phyloP scores from a whole-genome alignment of 2,888 invertebrate genomes.

The Subacronicta megacephala region DNA sequence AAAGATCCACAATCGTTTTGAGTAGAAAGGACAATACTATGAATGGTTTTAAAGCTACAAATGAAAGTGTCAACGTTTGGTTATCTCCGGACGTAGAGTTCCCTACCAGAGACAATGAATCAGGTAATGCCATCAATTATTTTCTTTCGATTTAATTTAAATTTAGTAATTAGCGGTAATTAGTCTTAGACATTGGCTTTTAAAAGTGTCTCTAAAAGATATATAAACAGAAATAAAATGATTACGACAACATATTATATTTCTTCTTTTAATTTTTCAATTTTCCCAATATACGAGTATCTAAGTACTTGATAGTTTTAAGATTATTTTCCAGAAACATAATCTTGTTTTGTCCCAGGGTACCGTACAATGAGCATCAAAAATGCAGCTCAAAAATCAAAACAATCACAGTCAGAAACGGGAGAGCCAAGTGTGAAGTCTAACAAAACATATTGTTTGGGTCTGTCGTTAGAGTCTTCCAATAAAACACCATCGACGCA shows the following conservation, averaged over 20 bases:
- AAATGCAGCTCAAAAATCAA: slow-evolving; percentile 8
- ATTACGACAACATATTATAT: too few species aligned
- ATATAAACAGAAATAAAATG: too few species aligned
- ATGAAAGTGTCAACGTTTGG: slow-evolving; percentile 62
- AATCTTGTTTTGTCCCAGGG: slow-evolving; percentile 2
- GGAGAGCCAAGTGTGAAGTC: background rate
- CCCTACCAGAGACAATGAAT: slow-evolving; percentile 64
- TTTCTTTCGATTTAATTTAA: too few species aligned
- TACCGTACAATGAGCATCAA: slow-evolving; percentile 8
- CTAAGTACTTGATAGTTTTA: too few species aligned
- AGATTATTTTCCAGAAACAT: too few species aligned
- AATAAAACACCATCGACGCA: background rate
- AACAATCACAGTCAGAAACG: background rate
- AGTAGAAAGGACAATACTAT: slow-evolving; percentile 13
- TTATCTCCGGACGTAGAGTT: slow-evolving; percentile 58
- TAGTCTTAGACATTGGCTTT: too few species aligned
- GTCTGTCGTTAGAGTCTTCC: background rate
- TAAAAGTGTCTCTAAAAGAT: too few species aligned
- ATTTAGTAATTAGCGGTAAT: too few species aligned
- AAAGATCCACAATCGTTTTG: slow-evolving; percentile 12
- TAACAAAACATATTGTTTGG: slow-evolving; percentile 32
- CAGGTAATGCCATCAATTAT: too few species aligned
- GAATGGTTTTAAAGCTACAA: slow-evolving; percentile 40
- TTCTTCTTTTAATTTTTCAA: too few species aligned
- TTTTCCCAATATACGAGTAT: too few species aligned